A percentile compares a stretch with the other conserved stretches of the same genome.
phyloP scores from a whole-genome alignment of 1,140 invertebrate species.

The Plodia interpunctella region DNA sequence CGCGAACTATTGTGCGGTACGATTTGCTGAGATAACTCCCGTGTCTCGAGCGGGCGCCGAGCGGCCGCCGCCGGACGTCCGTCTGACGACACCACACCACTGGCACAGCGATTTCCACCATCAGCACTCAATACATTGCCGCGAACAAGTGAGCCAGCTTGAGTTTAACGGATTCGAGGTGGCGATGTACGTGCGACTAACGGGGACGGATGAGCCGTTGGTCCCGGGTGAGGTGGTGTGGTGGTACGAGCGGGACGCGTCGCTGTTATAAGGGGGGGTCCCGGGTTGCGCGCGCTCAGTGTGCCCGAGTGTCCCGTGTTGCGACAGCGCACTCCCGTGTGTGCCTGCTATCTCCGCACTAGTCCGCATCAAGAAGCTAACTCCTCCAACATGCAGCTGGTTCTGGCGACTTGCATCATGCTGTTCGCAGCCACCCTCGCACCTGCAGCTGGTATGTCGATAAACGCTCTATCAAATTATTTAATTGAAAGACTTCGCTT shows the following conservation, averaged over 20 bases:
- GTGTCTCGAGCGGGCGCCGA: slow-evolving; percentile 55
- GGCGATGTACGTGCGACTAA: slow-evolving; percentile 42
- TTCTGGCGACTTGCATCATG: slow-evolving; percentile 60
- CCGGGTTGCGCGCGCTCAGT: slow-evolving; percentile 67
- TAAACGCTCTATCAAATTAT: slow-evolving; percentile 10
- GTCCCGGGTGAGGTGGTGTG: slow-evolving; percentile 36
- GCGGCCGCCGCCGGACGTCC: slow-evolving; percentile 63
- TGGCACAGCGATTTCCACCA: slow-evolving; percentile 11
- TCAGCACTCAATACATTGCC: slow-evolving; percentile 21
- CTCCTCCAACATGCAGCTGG: slow-evolving; percentile 53
- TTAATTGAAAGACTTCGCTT: background rate
- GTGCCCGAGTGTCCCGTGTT: slow-evolving; percentile 71
- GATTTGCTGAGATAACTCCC: slow-evolving; percentile 73
- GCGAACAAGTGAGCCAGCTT: background rate
- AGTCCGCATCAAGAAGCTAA: slow-evolving; percentile 27
- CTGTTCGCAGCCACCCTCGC: slow-evolving; percentile 60
- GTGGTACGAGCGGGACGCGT: slow-evolving; percentile 65
- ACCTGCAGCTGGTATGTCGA: slow-evolving; percentile 59
- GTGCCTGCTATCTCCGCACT: slow-evolving; percentile 35
- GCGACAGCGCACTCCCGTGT: slow-evolving; percentile 60
- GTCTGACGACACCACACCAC: slow-evolving; percentile 26
- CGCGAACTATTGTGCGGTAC: slow-evolving; percentile 67
- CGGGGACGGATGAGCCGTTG: slow-evolving; percentile 30
- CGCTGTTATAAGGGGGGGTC: slow-evolving; percentile 71
- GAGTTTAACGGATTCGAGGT: slow-evolving; percentile 17